These are phyloP conservation scores for Mus pahari DNA, from an alignment of 2,113 vertebrate species.

Conservation along the genomic window DNA sequence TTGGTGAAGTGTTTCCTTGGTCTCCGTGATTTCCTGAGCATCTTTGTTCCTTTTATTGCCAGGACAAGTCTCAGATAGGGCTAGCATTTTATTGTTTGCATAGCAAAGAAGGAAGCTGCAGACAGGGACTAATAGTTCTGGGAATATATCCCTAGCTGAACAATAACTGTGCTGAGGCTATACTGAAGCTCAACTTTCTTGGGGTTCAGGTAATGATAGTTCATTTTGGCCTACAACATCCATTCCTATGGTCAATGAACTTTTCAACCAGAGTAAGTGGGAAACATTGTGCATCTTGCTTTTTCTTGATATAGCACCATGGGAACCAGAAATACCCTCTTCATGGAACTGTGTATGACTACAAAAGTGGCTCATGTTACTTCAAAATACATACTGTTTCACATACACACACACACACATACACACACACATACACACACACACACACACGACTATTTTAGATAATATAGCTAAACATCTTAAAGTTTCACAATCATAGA, in stretches of 20 bases:
- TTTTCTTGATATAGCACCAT: neutral
- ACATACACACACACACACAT: constrained; percentile 6
- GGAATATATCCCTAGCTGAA: neutral
- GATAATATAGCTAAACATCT: neutral
- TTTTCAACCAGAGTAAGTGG: constrained; percentile 11
- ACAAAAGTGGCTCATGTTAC: neutral
- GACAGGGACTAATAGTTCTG: neutral
- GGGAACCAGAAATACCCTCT: neutral
- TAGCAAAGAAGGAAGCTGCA: neutral
- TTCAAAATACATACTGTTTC: neutral
- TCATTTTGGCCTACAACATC: neutral
- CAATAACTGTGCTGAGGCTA: neutral
- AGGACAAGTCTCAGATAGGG: neutral
- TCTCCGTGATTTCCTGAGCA: neutral
- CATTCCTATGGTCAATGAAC: neutral
- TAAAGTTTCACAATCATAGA: neutral
- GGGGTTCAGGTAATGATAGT: neutral
- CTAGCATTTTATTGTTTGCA: neutral
- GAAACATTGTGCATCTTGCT: neutral
- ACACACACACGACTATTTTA: neutral
- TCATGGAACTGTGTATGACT: neutral
- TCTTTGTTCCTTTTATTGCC: neutral
- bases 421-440: neutral
- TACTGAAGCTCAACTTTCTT: neutral
- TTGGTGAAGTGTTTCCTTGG: neutral